Evolutionary conservation across 2,888 invertebrate genomes (phyloP).

Genomic region (Drosophila koepferae): DNA sequence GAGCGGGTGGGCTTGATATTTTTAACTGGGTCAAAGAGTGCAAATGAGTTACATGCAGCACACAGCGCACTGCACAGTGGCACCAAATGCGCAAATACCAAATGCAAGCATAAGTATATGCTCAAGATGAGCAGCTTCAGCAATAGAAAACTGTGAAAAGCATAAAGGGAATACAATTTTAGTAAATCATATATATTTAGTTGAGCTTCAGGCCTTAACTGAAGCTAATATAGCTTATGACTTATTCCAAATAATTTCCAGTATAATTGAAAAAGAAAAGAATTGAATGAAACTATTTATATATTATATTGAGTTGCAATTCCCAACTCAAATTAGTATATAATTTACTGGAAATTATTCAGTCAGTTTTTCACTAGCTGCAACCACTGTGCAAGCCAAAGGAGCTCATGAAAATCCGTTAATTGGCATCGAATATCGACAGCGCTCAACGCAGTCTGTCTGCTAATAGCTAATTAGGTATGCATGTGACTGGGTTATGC

Average conservation of each 20-base stretch:
- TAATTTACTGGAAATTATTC: not conserved
- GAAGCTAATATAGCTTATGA: no score
- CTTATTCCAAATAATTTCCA: not conserved
- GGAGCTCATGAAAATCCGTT: constrained; percentile 13
- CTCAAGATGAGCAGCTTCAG: not conserved
- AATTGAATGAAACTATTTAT: no score
- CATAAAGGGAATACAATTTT: no score
- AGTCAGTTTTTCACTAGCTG: not conserved
- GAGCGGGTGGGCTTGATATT: constrained; percentile 22
- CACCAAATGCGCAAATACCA: not conserved
- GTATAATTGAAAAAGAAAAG: not conserved
- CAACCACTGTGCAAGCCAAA: constrained; percentile 33
- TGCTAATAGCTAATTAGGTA: constrained; percentile 27
- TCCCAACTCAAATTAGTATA: no score
- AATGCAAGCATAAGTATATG: not conserved
- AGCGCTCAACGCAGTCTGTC: constrained; percentile 13
- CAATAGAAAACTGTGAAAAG: no score
- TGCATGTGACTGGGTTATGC: constrained; percentile 56
- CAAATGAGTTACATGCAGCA: constrained; percentile 50
- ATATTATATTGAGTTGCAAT: no score
- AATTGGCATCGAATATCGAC: constrained; percentile 45
- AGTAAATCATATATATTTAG: no score
- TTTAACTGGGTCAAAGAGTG: constrained; percentile 67
- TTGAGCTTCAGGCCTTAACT: no score
- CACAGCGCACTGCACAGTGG: constrained; percentile 54